phyloP scores from a whole-genome alignment of 2,797 vertebrate species.

The Meriones psammophilus region DNA sequence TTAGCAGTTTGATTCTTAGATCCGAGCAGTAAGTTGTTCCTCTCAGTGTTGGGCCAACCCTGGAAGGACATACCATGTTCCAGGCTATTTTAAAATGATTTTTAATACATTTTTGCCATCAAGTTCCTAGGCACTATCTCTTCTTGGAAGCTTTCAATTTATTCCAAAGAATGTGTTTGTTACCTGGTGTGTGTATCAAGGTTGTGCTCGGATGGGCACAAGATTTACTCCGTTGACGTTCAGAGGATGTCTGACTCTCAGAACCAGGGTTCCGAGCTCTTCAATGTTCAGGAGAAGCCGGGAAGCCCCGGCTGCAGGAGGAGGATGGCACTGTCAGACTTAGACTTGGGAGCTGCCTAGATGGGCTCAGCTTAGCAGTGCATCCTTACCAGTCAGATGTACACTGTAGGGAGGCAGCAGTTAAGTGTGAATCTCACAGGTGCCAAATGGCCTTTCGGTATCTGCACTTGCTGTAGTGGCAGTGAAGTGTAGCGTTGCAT shows the following conservation, averaged over 20 bases:
- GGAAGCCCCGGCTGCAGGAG: not conserved
- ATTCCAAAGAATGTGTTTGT: not conserved
- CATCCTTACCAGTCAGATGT: not conserved
- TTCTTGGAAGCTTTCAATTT: constrained; percentile 46
- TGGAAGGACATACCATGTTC: not conserved
- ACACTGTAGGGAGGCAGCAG: not conserved
- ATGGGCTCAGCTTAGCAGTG: not conserved
- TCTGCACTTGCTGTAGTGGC: not conserved
- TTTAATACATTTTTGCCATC: not conserved
- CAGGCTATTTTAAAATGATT: constrained; percentile 16
- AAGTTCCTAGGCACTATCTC: constrained; percentile 6
- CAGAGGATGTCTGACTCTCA: not conserved
- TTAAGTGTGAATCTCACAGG: constrained; percentile 33
- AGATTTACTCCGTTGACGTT: not conserved
- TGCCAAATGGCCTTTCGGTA: constrained; percentile 23
- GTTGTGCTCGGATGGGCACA: not conserved
- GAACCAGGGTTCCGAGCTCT: not conserved
- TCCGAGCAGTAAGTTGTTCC: not conserved
- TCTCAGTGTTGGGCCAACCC: not conserved
- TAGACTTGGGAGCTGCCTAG: constrained; percentile 27
- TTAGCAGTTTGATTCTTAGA: not conserved
- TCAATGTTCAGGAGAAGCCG: not conserved
- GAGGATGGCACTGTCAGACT: not conserved
- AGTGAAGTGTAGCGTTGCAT: not conserved
- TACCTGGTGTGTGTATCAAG: not conserved